phyloP scores from a whole-genome alignment of 2,113 vertebrate genomes.

The Zapornia atra region DNA sequence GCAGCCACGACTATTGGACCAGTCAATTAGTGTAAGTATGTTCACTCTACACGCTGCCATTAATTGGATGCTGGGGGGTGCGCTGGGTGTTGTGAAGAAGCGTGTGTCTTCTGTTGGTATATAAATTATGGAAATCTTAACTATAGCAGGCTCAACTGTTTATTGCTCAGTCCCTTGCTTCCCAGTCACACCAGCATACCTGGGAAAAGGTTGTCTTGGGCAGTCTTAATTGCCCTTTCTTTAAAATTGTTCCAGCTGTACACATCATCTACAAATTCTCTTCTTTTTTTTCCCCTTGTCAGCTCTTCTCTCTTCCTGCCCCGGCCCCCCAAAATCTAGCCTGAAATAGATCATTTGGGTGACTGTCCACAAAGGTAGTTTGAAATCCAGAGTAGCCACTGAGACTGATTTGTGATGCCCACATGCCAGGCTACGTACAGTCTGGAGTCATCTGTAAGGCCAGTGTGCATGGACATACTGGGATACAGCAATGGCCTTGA shows the following conservation, averaged over 20 bases:
- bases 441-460: background rate
- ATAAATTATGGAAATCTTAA: background rate
- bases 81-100: background rate
- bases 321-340: background rate
- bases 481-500: background rate
- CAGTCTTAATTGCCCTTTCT: background rate
- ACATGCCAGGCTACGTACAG: rapidly evolving
- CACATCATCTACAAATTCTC: background rate
- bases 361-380: background rate
- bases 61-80: background rate
- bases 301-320: background rate
- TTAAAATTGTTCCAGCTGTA: background rate
- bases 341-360: background rate
- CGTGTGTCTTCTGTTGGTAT: background rate
- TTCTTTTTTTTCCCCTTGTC: background rate
- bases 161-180: background rate
- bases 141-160: background rate
- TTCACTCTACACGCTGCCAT: background rate
- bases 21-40: background rate
- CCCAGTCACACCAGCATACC: background rate
- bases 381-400: background rate
- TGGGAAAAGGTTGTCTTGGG: background rate
- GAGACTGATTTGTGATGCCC: background rate
- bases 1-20: background rate
- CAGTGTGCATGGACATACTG: background rate